These are phyloP conservation scores for Apostichopus californicus DNA, from an alignment of 35 echinoderm and acorn worm species.

Conservation along the genomic window DNA sequence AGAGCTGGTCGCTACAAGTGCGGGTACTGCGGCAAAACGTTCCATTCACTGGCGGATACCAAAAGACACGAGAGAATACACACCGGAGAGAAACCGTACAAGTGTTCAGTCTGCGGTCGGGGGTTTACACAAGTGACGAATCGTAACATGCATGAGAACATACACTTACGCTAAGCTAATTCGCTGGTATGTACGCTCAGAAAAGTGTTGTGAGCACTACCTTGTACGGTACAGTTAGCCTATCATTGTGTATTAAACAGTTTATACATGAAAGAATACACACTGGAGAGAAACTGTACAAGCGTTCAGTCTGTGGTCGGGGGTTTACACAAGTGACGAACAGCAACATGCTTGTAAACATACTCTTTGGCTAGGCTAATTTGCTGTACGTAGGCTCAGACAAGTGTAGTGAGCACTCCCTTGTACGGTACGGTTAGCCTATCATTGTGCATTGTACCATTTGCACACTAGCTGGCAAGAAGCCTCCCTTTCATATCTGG, in stretches of 20 bases:
- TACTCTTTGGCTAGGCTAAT: constrained; percentile 21
- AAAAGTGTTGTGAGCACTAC: too few species aligned
- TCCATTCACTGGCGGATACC: constrained; percentile 4
- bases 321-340: constrained; percentile 20
- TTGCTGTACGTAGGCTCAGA: too few species aligned
- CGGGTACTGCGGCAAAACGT: constrained; percentile 17
- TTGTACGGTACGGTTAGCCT: too few species aligned
- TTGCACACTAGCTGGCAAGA: not conserved
- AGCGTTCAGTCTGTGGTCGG: constrained; percentile 24
- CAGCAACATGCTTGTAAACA: not conserved
- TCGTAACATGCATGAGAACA: constrained; percentile 9
- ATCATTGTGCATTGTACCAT: too few species aligned
- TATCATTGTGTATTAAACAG: too few species aligned
- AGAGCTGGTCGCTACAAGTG: constrained; percentile 33
- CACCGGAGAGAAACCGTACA: constrained; percentile 49
- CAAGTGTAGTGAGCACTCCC: too few species aligned
- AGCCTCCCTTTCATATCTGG: too few species aligned
- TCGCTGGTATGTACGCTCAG: too few species aligned
- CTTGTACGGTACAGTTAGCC: too few species aligned
- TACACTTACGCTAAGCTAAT: constrained; percentile 10
- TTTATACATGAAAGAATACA: constrained; percentile 10
- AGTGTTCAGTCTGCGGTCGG: constrained; percentile 26
- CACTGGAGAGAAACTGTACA: constrained; percentile 45
- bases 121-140: constrained; percentile 26
- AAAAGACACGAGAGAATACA: constrained; percentile 23